Evolutionary conservation across 2,113 vertebrate species (phyloP), one percentile per base, ranked within the genome.

Genomic region (Piprites chloris): DNA sequence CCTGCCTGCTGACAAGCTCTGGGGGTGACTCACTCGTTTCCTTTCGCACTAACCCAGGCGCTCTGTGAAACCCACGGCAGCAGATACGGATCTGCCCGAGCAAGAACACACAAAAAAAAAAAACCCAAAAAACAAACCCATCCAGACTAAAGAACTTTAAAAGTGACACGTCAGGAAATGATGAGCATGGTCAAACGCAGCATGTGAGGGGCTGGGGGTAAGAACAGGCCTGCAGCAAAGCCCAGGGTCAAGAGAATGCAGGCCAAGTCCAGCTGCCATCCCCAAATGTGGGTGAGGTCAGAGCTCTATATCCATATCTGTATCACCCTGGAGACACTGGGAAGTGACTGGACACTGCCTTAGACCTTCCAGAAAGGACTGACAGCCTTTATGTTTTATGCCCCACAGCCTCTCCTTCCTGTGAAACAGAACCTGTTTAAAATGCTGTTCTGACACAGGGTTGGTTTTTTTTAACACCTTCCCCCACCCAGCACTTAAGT

Each of bases 1-100:
- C 95, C 94, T 80, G 93, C 83, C 73, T 80, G 81, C 97, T 94
- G 96, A 97, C 97, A 92, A 94, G 90, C 80, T 85, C 96, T 89
- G 61, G 3, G 67, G 55, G 89, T 98, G 98, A 98, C 96, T 98
- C 97, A 98, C 47, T 92, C 96, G 63, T 73, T 97, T 98, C 98
- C 97, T 98, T 91, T 95, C 35, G 56, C 72, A 74, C 87, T 76
- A 86, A 77, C 59, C 67, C 8, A 17, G 68, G 49, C 68, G 21
- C 68, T 73, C 53, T 14, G 18, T 16, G 21, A 56, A 97, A 71
- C 37, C 73, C 74, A 13, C 4, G 35, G 85, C 84, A 74, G 95
- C 56, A 94, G 59, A 96, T 37, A 46, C 10, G 47, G 89, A 95
- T 92, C 90, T 95, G 85, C 87, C 89, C 75, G 13, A 53, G 91